Evolutionary conservation across 2,888 invertebrate genomes (phyloP).

Genomic region (Carpatolechia fugitivella): DNA sequence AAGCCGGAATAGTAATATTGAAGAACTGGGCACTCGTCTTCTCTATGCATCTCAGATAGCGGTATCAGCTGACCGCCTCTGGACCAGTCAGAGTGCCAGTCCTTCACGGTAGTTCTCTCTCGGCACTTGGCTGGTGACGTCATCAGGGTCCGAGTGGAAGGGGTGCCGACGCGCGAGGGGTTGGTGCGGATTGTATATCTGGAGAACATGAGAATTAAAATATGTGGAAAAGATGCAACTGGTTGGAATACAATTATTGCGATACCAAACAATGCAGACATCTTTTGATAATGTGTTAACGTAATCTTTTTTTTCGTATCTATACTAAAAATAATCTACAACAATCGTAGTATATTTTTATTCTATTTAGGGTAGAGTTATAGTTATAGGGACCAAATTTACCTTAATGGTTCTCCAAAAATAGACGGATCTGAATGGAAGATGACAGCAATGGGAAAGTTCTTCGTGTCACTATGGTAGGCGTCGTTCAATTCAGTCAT

Average conservation of each 20-base stretch:
- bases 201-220: constrained; percentile 26
- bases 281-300: too few relatives aligned
- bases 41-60: constrained; percentile 80
- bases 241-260: too few relatives aligned
- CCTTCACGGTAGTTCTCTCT: constrained; percentile 75
- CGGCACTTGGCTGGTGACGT: constrained; percentile 85
- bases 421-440: constrained; percentile 77
- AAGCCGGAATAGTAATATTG: constrained; percentile 89
- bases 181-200: constrained; percentile 87
- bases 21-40: constrained; percentile 86
- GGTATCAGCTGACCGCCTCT: constrained; percentile 65
- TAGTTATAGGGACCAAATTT: too few relatives aligned
- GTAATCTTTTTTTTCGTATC: too few relatives aligned
- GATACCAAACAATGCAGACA: too few relatives aligned
- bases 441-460: constrained; percentile 85
- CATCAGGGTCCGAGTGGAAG: constrained; percentile 81
- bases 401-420: constrained; percentile 75
- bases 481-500: constrained; percentile 83
- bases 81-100: constrained; percentile 82
- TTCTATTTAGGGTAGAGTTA: too few relatives aligned
- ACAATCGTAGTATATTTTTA: too few relatives aligned
- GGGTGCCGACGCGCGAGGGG: constrained; percentile 82
- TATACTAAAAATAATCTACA: too few relatives aligned
- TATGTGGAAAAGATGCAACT: too few relatives aligned
- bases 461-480: constrained; percentile 82